A percentile compares a stretch with the other conserved stretches of the same genome.
Conservation (phyloP, 1,140 invertebrate species). For the Drosophila simulans region DNA sequence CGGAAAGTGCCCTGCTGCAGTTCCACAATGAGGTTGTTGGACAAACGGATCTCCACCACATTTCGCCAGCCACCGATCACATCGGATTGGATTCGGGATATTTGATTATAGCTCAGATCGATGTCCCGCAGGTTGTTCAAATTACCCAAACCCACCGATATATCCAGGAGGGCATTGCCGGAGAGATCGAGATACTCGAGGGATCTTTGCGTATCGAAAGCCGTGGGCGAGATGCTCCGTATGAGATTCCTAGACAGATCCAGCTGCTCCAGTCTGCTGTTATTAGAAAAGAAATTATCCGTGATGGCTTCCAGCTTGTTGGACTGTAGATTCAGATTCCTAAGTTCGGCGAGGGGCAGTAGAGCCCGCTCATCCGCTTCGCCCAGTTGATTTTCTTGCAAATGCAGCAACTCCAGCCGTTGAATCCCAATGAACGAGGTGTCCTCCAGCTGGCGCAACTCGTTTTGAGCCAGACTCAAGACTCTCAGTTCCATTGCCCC, state of each 20-base stretch:
- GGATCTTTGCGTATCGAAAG: constrained; percentile 88
- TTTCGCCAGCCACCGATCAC: constrained; percentile 88
- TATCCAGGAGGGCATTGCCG: constrained; percentile 90
- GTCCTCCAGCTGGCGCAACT: constrained; percentile 89
- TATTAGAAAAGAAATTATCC: constrained; percentile 88
- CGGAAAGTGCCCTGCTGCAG: constrained; percentile 90
- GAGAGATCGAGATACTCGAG: constrained; percentile 91
- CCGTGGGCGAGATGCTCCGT: constrained; percentile 87
- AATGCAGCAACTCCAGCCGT: constrained; percentile 90
- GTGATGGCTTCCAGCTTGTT: constrained; percentile 91
- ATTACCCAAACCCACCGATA: constrained; percentile 89
- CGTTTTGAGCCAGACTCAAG: constrained; percentile 92
- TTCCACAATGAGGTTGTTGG: constrained; percentile 90
- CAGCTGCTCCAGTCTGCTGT: constrained; percentile 87
- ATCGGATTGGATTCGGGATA: constrained; percentile 89
- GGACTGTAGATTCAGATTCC: constrained; percentile 90
- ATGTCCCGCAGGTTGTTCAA: constrained; percentile 89
- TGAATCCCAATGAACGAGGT: constrained; percentile 89
- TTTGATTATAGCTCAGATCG: constrained; percentile 92
- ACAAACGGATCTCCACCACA: constrained; percentile 88
- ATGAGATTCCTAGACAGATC: constrained; percentile 92
- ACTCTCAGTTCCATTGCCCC: constrained; percentile 89
- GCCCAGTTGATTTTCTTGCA: constrained; percentile 90
- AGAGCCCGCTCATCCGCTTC: constrained; percentile 89
- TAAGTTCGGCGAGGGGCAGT: constrained; percentile 87